These are phyloP conservation scores for Anthopleura sola DNA, from an alignment of 64 coral and sea anemone species.

Conservation along the genomic window DNA sequence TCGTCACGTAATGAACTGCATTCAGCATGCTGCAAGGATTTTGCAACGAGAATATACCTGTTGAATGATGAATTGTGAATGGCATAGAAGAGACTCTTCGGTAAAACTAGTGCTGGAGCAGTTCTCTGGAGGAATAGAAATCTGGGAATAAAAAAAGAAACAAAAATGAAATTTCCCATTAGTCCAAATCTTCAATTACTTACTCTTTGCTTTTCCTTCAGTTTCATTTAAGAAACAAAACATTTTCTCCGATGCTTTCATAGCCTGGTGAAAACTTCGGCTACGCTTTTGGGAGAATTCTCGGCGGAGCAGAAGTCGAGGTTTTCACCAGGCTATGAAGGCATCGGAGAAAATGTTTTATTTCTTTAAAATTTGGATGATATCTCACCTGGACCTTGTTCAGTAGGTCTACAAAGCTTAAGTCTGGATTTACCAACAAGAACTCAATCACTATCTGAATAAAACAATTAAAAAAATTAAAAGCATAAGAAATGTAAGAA, in stretches of 20 bases:
- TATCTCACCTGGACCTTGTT: constrained; percentile 83
- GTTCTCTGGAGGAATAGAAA: constrained; percentile 82
- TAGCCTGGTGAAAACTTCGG: too few relatives aligned
- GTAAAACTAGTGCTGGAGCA: constrained; percentile 72
- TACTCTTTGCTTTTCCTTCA: too few relatives aligned
- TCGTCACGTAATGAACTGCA: too few relatives aligned
- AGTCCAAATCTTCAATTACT: neutral
- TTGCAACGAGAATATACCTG: constrained; percentile 83
- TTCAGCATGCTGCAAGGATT: too few relatives aligned
- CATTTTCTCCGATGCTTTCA: too few relatives aligned
- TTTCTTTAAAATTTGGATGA: too few relatives aligned
- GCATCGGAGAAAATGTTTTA: too few relatives aligned
- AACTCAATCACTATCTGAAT: constrained; percentile 98
- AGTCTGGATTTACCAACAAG: constrained; percentile 63
- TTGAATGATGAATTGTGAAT: constrained; percentile 93
- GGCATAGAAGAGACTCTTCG: constrained; percentile 70
- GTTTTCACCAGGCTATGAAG: too few relatives aligned
- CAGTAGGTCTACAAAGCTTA: constrained; percentile 84
- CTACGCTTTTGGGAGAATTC: too few relatives aligned
- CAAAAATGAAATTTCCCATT: neutral
- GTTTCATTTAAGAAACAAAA: too few relatives aligned
- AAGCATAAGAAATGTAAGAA: too few relatives aligned
- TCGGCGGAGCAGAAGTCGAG: too few relatives aligned
- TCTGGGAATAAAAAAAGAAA: constrained; percentile 36
- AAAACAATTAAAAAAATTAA: neutral